phyloP scores from a whole-genome alignment of 2,113 vertebrate genomes.

The Pseudonaja textilis region DNA sequence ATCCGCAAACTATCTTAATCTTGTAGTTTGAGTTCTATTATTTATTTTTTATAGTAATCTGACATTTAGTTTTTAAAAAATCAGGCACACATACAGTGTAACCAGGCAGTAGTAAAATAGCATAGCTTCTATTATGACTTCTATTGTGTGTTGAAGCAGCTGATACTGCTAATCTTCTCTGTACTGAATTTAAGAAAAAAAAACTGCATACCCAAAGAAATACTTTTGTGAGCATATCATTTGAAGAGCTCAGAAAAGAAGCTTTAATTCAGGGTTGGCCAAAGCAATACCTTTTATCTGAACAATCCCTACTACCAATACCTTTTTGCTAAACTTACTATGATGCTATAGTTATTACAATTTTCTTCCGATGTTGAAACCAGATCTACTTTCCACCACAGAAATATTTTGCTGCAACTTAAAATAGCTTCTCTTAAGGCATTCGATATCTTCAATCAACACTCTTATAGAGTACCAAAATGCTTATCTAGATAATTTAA shows the following conservation, averaged over 20 bases:
- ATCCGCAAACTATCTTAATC: slow-evolving; percentile 1
- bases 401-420: background rate
- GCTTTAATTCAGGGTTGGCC: background rate
- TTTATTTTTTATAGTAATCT: slow-evolving; percentile 70
- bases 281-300: background rate
- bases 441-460: background rate
- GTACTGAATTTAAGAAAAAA: slow-evolving; percentile 32
- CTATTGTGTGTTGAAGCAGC: slow-evolving; percentile 22
- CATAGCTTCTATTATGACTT: slow-evolving; percentile 55
- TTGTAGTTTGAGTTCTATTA: slow-evolving; percentile 63
- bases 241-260: background rate
- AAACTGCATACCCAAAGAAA: slow-evolving; percentile 41
- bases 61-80: slow-evolving; percentile 61
- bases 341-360: background rate
- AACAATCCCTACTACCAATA: background rate
- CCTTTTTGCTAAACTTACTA: background rate
- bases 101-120: slow-evolving; percentile 59
- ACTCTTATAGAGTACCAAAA: background rate
- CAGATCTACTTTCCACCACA: background rate
- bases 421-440: background rate
- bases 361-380: background rate
- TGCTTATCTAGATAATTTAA: background rate
- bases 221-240: slow-evolving; percentile 15
- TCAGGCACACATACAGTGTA: slow-evolving; percentile 47
- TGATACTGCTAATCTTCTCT: slow-evolving; percentile 47